Evolutionary conservation across 2,113 vertebrate genomes (phyloP).

Genomic region (Cyprichromis sp.): DNA sequence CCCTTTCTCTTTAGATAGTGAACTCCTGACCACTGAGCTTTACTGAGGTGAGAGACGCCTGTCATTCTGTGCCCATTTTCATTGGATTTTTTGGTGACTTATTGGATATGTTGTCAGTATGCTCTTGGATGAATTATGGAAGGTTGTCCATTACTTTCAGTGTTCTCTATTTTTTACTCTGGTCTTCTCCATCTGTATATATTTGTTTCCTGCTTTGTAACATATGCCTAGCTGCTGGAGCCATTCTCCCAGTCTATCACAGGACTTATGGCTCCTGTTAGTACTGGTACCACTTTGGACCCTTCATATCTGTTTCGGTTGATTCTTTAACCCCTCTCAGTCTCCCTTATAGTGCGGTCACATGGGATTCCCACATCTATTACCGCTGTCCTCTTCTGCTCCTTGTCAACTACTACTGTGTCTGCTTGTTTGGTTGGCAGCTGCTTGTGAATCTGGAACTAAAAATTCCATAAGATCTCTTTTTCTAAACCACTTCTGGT

Average conservation of each 20-base stretch:
- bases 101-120: not conserved
- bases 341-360: not conserved
- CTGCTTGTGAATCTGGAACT: not conserved
- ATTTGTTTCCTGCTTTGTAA: not conserved
- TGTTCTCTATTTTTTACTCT: not conserved
- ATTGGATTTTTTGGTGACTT: not conserved
- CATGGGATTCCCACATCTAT: not conserved
- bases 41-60: not conserved
- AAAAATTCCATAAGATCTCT: not conserved
- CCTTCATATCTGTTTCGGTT: not conserved
- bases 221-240: not conserved
- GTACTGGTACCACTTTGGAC: not conserved
- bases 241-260: not conserved
- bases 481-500: not conserved
- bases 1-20: not conserved
- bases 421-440: not conserved
- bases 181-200: not conserved
- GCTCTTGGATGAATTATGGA: not conserved
- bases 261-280: not conserved
- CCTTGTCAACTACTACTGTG: not conserved
- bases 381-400: not conserved
- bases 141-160: not conserved
- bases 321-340: not conserved
- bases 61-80: not conserved
- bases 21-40: not conserved